Conservation (phyloP, 2,797 vertebrate genomes). For the Eidolon dupreanum region DNA sequence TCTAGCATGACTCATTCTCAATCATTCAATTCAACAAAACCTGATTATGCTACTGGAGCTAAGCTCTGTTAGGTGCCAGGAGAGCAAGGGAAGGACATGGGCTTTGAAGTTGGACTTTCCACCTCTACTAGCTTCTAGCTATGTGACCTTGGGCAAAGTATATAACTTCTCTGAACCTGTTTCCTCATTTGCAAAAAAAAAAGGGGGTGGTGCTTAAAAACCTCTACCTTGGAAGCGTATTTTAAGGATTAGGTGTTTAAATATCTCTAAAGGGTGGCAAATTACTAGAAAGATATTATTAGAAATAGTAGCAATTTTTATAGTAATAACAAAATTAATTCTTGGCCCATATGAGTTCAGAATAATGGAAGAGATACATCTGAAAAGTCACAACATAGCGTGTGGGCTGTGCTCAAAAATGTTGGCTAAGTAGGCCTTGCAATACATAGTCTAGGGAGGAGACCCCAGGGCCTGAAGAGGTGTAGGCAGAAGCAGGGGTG, state of each 20-base stretch:
- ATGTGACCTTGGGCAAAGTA: neutral
- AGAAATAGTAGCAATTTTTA: slow-evolving; percentile 49
- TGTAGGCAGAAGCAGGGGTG: neutral
- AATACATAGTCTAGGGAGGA: neutral
- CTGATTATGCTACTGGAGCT: neutral
- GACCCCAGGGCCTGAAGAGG: neutral
- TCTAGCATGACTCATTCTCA: neutral
- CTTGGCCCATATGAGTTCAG: neutral
- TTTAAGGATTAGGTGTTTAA: neutral
- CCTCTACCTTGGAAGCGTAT: neutral
- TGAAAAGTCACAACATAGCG: neutral
- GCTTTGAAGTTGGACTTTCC: neutral
- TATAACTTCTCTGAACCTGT: neutral
- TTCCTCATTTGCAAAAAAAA: neutral
- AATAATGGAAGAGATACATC: neutral
- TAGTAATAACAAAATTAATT: neutral
- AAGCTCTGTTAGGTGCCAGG: neutral
- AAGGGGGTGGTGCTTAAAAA: neutral
- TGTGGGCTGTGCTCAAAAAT: neutral
- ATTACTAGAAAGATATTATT: slow-evolving; percentile 10
- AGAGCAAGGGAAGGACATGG: neutral
- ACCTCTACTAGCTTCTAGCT: neutral
- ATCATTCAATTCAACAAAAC: neutral
- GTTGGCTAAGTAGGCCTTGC: neutral
- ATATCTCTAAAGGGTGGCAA: neutral